Conservation (phyloP, 2,888 invertebrate species). For the Drosophila helvetica region DNA sequence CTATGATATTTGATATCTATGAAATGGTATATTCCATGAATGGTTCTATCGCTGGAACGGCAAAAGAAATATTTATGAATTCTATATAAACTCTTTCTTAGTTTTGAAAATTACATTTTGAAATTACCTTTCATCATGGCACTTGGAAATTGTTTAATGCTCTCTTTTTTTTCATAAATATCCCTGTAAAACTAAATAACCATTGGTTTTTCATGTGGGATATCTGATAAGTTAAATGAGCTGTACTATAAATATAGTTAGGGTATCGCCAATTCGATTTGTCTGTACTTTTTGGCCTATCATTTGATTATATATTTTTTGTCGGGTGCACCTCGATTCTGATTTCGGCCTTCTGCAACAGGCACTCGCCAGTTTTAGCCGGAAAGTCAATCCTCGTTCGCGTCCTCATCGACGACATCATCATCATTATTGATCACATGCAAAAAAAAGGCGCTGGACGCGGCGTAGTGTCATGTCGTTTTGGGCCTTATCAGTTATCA, state of each 20-base stretch:
- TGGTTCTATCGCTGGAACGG: no score
- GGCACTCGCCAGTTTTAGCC: slow-evolving; percentile 62
- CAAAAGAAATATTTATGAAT: no score
- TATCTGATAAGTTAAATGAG: background rate
- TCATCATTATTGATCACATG: slow-evolving; percentile 26
- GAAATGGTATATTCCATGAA: no score
- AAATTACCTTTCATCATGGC: no score
- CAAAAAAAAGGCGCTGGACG: slow-evolving; percentile 15
- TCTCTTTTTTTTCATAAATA: no score
- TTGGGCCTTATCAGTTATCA: slow-evolving; percentile 47
- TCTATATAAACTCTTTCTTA: no score
- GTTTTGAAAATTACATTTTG: no score
- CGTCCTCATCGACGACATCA: slow-evolving; percentile 14
- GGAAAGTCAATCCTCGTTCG: slow-evolving; percentile 37
- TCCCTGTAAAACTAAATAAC: no score
- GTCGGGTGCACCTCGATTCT: background rate
- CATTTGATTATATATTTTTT: background rate
- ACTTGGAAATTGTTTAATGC: no score
- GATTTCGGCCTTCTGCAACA: slow-evolving; percentile 57
- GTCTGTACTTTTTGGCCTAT: slow-evolving; percentile 10
- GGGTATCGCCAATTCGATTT: slow-evolving; percentile 31
- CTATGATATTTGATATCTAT: no score
- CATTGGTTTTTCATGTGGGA: background rate
- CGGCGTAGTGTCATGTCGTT: slow-evolving; percentile 1
- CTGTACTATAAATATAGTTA: background rate